Evolutionary conservation across 2,888 invertebrate genomes (phyloP), one percentile per base, ranked within the genome.

Genomic region (Drosophila mimetica): DNA sequence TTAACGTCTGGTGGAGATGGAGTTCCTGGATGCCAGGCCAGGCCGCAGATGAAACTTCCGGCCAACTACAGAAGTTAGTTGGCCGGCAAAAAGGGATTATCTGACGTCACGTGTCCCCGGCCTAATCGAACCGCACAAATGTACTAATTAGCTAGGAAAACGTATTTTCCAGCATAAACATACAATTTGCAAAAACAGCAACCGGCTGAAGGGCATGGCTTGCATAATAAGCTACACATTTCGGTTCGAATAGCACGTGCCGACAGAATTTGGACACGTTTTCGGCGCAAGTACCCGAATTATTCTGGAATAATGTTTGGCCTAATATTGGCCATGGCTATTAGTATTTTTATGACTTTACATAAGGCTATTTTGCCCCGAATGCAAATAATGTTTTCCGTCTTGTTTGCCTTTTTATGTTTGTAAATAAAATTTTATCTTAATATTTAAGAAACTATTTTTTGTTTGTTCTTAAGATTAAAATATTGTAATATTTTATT

Each of bases 131-230:
- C 71, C 57, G 57, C 70, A 50, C 65, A 74, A 74, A 71, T 75
- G 65, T 66, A 58, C 74, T 65, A 74, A 75, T 75, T 75, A 74
- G 71, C 51, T 41, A 58, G 42, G 46, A 72, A 72, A 74, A 52
- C 66, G 66, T 66, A 66, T 48, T 65, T 66, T 60, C 57, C 67
- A 64, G 70, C 70, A 54, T 44, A 72, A 70, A 73, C 67, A 73
- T 42, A 55, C 55, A 53, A 71, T 71, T 71, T 73, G 48, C 70
- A 64, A 63, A 70, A 69, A 69, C 63, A 74, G 39, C 63, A 71
- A 55, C 36, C 28, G 37, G 44, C 60, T 50, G 48, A 53, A 60
- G 60, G 70, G 53, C 57, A 66, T 22, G 37, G 60, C 59, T 58
- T 65, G 64, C 44, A 65, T 64, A 65, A 64, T 53, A 65, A 65